Conservation (phyloP, 2,888 invertebrate species). For the Drosophila anomelani region DNA sequence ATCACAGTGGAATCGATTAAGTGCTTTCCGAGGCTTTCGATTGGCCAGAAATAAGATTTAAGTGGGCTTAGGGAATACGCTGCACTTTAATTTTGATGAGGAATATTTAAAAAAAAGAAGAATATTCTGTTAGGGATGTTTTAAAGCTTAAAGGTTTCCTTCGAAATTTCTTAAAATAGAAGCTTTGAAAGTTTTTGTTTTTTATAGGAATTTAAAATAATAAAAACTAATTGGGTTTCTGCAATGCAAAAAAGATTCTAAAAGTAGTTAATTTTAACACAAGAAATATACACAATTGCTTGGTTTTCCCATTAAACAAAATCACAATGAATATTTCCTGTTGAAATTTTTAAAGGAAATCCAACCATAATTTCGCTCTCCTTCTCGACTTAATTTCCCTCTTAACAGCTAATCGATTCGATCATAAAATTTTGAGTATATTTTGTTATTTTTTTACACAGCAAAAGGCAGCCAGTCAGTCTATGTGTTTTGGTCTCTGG, state of each 20-base stretch:
- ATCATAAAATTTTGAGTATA: slow-evolving; percentile 19
- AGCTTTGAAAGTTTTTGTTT: background rate
- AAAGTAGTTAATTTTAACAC: too few relatives aligned
- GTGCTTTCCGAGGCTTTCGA: slow-evolving; percentile 8
- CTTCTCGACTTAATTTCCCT: slow-evolving; percentile 12
- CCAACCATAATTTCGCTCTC: background rate
- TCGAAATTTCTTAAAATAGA: background rate
- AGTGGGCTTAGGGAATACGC: background rate
- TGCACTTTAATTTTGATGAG: too few relatives aligned
- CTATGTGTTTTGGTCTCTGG: background rate
- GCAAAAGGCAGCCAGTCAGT: background rate
- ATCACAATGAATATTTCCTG: background rate
- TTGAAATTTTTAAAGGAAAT: too few relatives aligned
- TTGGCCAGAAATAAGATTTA: slow-evolving; percentile 2
- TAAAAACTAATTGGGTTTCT: too few relatives aligned
- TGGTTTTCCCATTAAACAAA: background rate
- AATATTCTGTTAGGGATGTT: background rate
- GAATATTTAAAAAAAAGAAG: too few relatives aligned
- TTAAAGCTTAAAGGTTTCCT: too few relatives aligned
- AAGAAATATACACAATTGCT: too few relatives aligned
- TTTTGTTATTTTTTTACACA: slow-evolving; percentile 5
- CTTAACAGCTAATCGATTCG: slow-evolving; percentile 28
- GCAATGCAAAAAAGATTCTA: too few relatives aligned
- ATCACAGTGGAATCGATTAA: slow-evolving; percentile 37
- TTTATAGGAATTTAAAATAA: background rate